A percentile compares a stretch with the other conserved stretches of the same genome.
Conservation (phyloP, 1,140 invertebrate species). For the Uloborus diversus region DNA sequence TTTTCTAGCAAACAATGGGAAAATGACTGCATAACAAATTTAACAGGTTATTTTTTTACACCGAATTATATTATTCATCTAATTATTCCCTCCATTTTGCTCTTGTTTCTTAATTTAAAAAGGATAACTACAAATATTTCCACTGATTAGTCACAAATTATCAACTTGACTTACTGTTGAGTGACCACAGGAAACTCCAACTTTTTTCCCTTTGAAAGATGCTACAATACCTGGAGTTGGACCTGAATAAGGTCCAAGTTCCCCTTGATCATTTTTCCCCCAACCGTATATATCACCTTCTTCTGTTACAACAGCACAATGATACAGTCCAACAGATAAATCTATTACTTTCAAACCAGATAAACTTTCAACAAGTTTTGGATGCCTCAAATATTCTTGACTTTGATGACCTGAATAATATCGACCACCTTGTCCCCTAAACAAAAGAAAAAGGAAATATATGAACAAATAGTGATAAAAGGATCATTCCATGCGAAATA, state of each 20-base stretch:
- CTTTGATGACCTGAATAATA: slow-evolving; percentile 80
- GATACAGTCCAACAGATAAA: slow-evolving; percentile 71
- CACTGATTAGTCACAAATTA: too few species aligned
- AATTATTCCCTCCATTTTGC: too few species aligned
- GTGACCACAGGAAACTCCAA: slow-evolving; percentile 81
- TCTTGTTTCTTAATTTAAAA: too few species aligned
- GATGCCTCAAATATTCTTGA: slow-evolving; percentile 80
- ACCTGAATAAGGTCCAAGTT: slow-evolving; percentile 69
- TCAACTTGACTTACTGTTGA: slow-evolving; percentile 82
- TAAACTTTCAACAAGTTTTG: slow-evolving; percentile 78
- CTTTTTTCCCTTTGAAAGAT: slow-evolving; percentile 72
- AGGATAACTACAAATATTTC: too few species aligned
- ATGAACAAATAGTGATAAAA: not conserved
- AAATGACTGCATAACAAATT: too few species aligned
- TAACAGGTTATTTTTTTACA: too few species aligned
- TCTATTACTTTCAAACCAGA: slow-evolving; percentile 70
- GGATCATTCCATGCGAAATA: too few species aligned
- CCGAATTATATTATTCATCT: too few species aligned
- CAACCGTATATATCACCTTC: slow-evolving; percentile 84
- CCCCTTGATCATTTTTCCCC: slow-evolving; percentile 79
- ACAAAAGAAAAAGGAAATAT: not conserved
- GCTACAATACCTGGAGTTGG: slow-evolving; percentile 72
- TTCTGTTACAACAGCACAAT: slow-evolving; percentile 81
- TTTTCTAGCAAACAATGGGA: too few species aligned
- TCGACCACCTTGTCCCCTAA: slow-evolving; percentile 83